Percentiles rank a stretch among this genome's conserved stretches.
Conservation (phyloP, 2,113 vertebrate species). For the Amphiprion ocellaris region DNA sequence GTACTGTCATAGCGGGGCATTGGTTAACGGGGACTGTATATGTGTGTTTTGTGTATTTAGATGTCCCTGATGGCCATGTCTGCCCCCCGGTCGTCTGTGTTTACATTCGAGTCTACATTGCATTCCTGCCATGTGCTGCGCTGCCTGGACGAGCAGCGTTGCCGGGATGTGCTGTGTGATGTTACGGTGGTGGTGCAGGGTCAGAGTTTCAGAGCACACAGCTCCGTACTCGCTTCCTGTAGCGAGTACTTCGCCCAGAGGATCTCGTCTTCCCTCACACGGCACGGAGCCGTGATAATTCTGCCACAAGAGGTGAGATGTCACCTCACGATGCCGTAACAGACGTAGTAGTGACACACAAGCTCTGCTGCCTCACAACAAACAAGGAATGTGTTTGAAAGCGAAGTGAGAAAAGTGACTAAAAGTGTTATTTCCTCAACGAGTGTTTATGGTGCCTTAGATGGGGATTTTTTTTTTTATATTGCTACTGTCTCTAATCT, state of each 20-base stretch:
- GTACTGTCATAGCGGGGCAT: not conserved
- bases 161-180: slow-evolving; percentile 83
- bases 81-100: slow-evolving; percentile 77
- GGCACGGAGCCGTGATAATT: slow-evolving; percentile 82
- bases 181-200: slow-evolving; percentile 91
- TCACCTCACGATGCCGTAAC: not conserved
- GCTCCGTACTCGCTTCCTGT: slow-evolving; percentile 92
- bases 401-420: slow-evolving; percentile 29
- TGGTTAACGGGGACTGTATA: slow-evolving; percentile 10
- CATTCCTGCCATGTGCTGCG: slow-evolving; percentile 83
- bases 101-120: slow-evolving; percentile 84
- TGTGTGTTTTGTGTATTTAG: slow-evolving; percentile 61
- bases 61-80: slow-evolving; percentile 72
- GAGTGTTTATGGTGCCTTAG: not conserved
- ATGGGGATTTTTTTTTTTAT: not conserved
- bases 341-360: not conserved
- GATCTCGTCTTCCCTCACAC: slow-evolving; percentile 80
- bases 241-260: slow-evolving; percentile 91
- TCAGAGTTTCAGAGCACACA: slow-evolving; percentile 91
- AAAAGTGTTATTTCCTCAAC: slow-evolving; percentile 21
- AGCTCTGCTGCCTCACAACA: not conserved
- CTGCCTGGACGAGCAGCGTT: slow-evolving; percentile 83
- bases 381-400: slow-evolving; percentile 3
- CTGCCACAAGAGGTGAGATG: slow-evolving; percentile 91
- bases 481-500: not conserved